These are phyloP conservation scores for Agrilus biguttatus DNA, from an alignment of 2,888 invertebrate species.

Conservation along the genomic window DNA sequence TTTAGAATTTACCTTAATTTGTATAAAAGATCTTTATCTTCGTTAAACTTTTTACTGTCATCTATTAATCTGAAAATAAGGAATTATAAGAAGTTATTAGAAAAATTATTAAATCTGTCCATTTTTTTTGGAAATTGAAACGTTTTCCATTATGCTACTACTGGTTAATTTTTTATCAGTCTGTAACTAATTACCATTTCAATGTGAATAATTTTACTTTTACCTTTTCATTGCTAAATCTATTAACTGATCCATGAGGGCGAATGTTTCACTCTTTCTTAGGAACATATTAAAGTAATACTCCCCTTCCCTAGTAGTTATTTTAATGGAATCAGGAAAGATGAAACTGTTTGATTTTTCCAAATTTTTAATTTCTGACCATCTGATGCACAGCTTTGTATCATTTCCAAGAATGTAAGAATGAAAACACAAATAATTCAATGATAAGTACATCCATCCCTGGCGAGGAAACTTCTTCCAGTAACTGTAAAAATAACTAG, in stretches of 20 bases:
- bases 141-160: no score
- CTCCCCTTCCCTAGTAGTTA: conserved; percentile 72
- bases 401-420: conserved; percentile 87
- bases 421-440: conserved; percentile 92
- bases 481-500: conserved; percentile 43
- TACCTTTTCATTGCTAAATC: conserved; percentile 91
- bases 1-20: conserved; percentile 49
- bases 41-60: conserved; percentile 81
- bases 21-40: conserved; percentile 70
- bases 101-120: no score
- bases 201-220: not conserved
- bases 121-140: no score
- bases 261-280: conserved; percentile 77
- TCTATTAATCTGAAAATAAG: conserved; percentile 61
- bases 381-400: conserved; percentile 74
- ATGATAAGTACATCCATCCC: conserved; percentile 93
- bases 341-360: conserved; percentile 62
- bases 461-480: conserved; percentile 91
- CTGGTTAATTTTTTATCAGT: no score
- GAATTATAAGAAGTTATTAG: not conserved
- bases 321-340: conserved; percentile 75
- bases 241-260: conserved; percentile 86
- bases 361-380: conserved; percentile 77
- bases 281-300: conserved; percentile 87
- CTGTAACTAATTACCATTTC: no score